A percentile compares a stretch with the other conserved stretches of the same genome.
Evolutionary conservation across 2,888 invertebrate genomes (phyloP).

Genomic region (Cremastinae sp.): DNA sequence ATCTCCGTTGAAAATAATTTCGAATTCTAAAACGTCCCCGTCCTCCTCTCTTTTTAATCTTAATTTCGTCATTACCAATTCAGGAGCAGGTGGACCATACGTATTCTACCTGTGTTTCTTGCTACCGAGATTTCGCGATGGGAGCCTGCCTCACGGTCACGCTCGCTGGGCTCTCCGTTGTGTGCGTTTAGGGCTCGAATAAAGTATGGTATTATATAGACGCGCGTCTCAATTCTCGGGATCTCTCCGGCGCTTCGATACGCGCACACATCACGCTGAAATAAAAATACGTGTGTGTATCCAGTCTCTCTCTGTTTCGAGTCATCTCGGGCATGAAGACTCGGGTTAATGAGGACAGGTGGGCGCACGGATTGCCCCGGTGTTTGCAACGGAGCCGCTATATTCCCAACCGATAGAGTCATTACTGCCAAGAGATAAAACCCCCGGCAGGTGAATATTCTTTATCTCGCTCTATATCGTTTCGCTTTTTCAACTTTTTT

Average conservation of each 20-base stretch:
- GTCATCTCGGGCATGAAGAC: slow-evolving; percentile 37
- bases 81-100: slow-evolving; percentile 40
- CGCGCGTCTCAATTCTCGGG: slow-evolving; percentile 32
- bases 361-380: slow-evolving; percentile 56
- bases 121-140: slow-evolving; percentile 47
- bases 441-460: slow-evolving; percentile 68
- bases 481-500: slow-evolving; percentile 12
- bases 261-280: slow-evolving; percentile 1
- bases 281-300: slow-evolving; percentile 12
- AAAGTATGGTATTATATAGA: slow-evolving; percentile 37
- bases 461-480: slow-evolving; percentile 40
- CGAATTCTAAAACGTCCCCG: slow-evolving; percentile 11
- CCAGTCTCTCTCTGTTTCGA: slow-evolving; percentile 40
- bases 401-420: slow-evolving; percentile 68
- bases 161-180: slow-evolving; percentile 25
- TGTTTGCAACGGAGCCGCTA: slow-evolving; percentile 31
- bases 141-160: slow-evolving; percentile 41
- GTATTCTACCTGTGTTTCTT: slow-evolving; percentile 12
- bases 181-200: not conserved
- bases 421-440: slow-evolving; percentile 61
- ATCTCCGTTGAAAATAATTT: slow-evolving; percentile 20
- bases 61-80: slow-evolving; percentile 13
- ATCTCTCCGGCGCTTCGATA: slow-evolving; percentile 10
- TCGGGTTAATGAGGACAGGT: slow-evolving; percentile 65
- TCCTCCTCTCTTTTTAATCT: not conserved